Conservation (phyloP, 2,113 vertebrate genomes). For the Arothron firmamentum region DNA sequence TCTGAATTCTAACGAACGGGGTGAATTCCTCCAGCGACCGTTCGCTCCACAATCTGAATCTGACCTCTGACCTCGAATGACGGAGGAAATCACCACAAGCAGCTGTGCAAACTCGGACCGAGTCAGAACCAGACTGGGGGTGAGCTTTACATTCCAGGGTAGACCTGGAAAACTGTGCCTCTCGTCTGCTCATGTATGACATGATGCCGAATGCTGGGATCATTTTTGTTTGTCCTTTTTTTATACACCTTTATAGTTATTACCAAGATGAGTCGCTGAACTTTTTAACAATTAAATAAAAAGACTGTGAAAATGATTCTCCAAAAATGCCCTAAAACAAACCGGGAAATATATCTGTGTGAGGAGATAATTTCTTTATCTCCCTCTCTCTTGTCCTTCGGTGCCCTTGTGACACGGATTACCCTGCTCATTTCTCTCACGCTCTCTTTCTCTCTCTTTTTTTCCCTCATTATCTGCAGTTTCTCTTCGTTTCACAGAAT, state of each 20-base stretch:
- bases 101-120: background rate
- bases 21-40: background rate
- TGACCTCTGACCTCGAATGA: background rate
- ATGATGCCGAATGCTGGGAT: too few relatives aligned
- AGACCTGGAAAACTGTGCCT: too few relatives aligned
- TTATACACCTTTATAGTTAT: background rate
- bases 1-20: background rate
- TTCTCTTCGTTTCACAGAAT: slow-evolving; percentile 28
- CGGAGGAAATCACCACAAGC: background rate
- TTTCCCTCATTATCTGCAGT: slow-evolving; percentile 8
- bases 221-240: background rate
- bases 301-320: slow-evolving; percentile 13
- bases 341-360: background rate
- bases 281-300: slow-evolving; percentile 35
- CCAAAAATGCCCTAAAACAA: slow-evolving; percentile 23
- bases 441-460: background rate
- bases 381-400: slow-evolving; percentile 9
- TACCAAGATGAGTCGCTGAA: slow-evolving; percentile 12
- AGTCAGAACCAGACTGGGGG: background rate
- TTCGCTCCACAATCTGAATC: background rate
- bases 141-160: background rate
- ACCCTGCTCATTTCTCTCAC: background rate
- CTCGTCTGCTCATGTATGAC: too few relatives aligned
- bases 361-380: slow-evolving; percentile 31
- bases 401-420: slow-evolving; percentile 15